Conservation (phyloP, 1,140 invertebrate species). For the Bactericera cockerelli region DNA sequence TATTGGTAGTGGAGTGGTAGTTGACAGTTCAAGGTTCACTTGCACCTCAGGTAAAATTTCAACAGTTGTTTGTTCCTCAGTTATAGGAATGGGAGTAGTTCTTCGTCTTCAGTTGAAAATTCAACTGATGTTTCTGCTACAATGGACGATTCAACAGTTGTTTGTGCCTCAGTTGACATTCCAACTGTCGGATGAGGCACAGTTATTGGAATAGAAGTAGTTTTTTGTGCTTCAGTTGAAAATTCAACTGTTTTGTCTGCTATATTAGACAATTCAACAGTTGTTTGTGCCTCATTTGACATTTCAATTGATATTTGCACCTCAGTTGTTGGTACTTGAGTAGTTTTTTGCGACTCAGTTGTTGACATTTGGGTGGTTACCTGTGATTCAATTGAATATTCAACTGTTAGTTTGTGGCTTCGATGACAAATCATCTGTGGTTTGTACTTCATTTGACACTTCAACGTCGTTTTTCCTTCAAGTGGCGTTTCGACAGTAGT, state of each 20-base stretch:
- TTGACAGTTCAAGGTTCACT: not conserved
- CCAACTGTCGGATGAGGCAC: too few relatives aligned
- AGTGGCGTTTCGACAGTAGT: not conserved
- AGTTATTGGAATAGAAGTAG: too few relatives aligned
- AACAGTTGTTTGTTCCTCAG: not conserved
- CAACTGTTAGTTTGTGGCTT: too few relatives aligned
- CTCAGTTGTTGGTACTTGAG: slow-evolving; percentile 10
- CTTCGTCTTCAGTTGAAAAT: too few relatives aligned
- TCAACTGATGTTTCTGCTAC: too few relatives aligned
- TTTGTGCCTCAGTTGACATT: too few relatives aligned
- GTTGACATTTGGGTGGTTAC: slow-evolving; percentile 13
- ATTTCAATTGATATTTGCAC: slow-evolving; percentile 12
- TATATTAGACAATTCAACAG: slow-evolving; percentile 10
- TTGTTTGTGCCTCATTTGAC: too few relatives aligned
- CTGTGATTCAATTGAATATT: not conserved
- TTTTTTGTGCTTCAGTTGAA: too few relatives aligned
- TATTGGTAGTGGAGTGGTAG: slow-evolving; percentile 6
- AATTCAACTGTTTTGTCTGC: too few relatives aligned
- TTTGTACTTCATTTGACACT: slow-evolving; percentile 16
- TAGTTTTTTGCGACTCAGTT: not conserved
- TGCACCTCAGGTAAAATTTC: too few relatives aligned
- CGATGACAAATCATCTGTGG: not conserved
- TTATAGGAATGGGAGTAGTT: slow-evolving; percentile 17
- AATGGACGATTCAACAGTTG: too few relatives aligned
- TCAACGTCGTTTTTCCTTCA: not conserved